Evolutionary conservation across 2,113 vertebrate species (phyloP).

Genomic region (Myodes glareolus): DNA sequence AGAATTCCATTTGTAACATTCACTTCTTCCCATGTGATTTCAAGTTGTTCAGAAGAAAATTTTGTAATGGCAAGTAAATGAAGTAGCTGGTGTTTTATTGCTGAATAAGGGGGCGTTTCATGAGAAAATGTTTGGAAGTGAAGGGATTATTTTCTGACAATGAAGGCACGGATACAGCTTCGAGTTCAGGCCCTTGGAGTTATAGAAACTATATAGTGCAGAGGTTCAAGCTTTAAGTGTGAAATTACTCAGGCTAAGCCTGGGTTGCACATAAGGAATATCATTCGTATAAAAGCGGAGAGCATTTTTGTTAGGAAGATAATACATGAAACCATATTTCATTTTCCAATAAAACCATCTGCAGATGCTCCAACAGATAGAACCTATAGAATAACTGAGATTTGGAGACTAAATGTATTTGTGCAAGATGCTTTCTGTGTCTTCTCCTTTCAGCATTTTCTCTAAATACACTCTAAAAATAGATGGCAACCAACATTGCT

Average conservation of each 20-base stretch:
- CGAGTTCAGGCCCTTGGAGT: neutral
- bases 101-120: slow-evolving; percentile 53
- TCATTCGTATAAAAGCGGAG: slow-evolving; percentile 47
- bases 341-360: slow-evolving; percentile 48
- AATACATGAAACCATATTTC: slow-evolving; percentile 32
- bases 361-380: neutral
- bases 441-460: neutral
- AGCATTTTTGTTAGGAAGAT: neutral
- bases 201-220: slow-evolving; percentile 34
- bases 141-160: slow-evolving; percentile 25
- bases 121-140: slow-evolving; percentile 31
- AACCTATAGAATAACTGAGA: slow-evolving; percentile 6
- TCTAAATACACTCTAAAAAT: neutral
- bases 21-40: slow-evolving; percentile 43
- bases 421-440: neutral
- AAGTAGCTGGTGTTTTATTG: slow-evolving; percentile 46
- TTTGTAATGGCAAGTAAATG: slow-evolving; percentile 54
- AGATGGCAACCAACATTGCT: neutral
- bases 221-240: slow-evolving; percentile 23
- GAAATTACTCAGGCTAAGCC: slow-evolving; percentile 46
- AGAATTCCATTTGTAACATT: slow-evolving; percentile 23
- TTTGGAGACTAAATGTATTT: slow-evolving; percentile 4
- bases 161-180: slow-evolving; percentile 25
- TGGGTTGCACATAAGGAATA: slow-evolving; percentile 18
- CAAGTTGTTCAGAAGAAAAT: slow-evolving; percentile 18